Evolutionary conservation across 2,113 vertebrate species (phyloP), one percentile per base, ranked within the genome.

Genomic region (Coryphaenoides rupestris): DNA sequence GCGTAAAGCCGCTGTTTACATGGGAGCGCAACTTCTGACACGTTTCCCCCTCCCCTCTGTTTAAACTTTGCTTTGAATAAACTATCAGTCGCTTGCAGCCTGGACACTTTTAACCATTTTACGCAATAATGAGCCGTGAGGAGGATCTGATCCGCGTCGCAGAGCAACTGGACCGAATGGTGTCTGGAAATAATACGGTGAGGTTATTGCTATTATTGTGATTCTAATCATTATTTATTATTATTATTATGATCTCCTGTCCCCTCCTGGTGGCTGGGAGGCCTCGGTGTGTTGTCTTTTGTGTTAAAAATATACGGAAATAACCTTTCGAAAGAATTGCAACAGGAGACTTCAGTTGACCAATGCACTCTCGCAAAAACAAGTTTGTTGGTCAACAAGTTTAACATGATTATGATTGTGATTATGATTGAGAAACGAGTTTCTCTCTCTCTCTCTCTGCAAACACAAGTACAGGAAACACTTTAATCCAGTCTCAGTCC

Each of bases 141-240:
- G 93, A 96, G 80, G 95, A 96, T 69, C 89, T 98, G 72, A 87
- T 93, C 69, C 89, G 90, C 76, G 97, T 95, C 54, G 94, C 93
- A 58, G 95, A 93, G 78, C 96, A 93, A 69, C 69, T 98, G 88
- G 95, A 97, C 89, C 97, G 96, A 89, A 98, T 97, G 95, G 95
- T 98, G 90, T 92, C 94, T 84, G 89, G 93, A 87, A 95, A 94
- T 86, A 93, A 85, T 91, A 94, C 82, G 94, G 96, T 98, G 88
- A 95, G 94, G 17, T 45, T 45, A 45, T 45, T 45, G 13, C 13
- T 45, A 45, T 45, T 45, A 45, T 45, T 45, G 13, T 45, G 5
- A 45, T 45, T 45, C 5, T 45, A 5, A 45, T 45, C 13, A 45
- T 45, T 45, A 45, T 45, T 45, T 45, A 45, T 45, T 45, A 45